A percentile compares a stretch with the other conserved stretches of the same genome.
Conservation (phyloP, 1,140 invertebrate genomes). For the Musca vetustissima region DNA sequence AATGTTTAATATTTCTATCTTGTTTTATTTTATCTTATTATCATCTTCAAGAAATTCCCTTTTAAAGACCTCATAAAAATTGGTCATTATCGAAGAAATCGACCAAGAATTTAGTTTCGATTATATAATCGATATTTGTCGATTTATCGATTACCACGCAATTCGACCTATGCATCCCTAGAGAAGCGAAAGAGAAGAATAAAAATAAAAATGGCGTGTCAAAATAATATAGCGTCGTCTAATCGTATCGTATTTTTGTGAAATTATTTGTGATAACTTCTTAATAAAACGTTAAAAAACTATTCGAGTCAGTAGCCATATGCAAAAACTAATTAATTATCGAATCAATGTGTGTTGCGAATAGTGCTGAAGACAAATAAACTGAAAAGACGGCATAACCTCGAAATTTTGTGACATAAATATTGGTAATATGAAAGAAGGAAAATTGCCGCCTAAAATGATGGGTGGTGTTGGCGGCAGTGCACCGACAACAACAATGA, state of each 20-base stretch:
- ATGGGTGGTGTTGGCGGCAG: constrained; percentile 33
- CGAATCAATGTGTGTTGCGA: background rate
- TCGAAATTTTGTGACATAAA: constrained; percentile 17
- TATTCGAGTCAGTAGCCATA: background rate
- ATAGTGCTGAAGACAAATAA: background rate
- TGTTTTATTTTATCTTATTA: too few relatives aligned
- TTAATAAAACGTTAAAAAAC: constrained; percentile 15
- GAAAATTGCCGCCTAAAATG: constrained; percentile 54
- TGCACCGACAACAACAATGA: constrained; percentile 5
- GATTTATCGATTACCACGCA: too few relatives aligned
- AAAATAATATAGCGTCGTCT: constrained; percentile 11
- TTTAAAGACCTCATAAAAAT: too few relatives aligned
- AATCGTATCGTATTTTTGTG: constrained; percentile 17
- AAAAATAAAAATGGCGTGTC: constrained; percentile 24
- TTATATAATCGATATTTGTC: too few relatives aligned
- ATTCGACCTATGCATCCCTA: too few relatives aligned
- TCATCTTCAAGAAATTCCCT: too few relatives aligned
- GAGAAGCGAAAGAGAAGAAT: constrained; percentile 5
- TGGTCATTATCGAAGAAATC: too few relatives aligned
- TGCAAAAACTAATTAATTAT: background rate
- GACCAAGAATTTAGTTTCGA: too few relatives aligned
- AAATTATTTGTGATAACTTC: constrained; percentile 15
- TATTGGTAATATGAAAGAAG: constrained; percentile 46
- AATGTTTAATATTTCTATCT: too few relatives aligned
- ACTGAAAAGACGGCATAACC: constrained; percentile 16